Base-by-base conservation (phyloP, 2,888 invertebrate species). In the Drosophila yooni region DNA sequence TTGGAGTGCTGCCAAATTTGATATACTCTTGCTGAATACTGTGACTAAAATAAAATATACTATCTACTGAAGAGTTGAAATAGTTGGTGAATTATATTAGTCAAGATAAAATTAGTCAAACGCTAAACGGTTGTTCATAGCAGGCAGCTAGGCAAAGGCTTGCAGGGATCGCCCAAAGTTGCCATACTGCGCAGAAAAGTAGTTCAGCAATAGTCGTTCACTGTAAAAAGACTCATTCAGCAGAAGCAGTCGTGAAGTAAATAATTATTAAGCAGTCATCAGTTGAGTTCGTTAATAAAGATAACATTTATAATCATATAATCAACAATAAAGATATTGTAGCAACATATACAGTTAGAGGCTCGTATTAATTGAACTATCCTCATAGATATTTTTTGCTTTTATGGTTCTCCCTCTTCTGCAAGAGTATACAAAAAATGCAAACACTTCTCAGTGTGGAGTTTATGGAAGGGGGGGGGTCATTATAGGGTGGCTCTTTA, bases 401-500 rank as follows among this genome's bases (percentile, higher is more conserved):
- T 25, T 15, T 15, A 4, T 25, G 8, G 3, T 15, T 15, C 46
- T 15, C 36, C 15, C 29, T 13, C n/a, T 25, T 25, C 3, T 15
- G 18, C 2, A 51, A 60, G 29, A 21, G 60, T 29, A 60, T 51
- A 10, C 21, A 61, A 56, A 52, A 51, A 52, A 40, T 40, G 36
- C 51, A 60, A 50, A 52, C 53, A 60, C 56, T 53, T 53, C 64
- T 25, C 48, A 27, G 48, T 36, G 48, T 25, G 7, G 15, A 15
- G 15, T 33, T 33, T 33, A 33, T 10, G 1, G 31, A 0, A 7
- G 21, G 21, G 25, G 25, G 54, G 13, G 25, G n/a, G 18, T 34
- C 46, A n/a, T 27, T 3, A n/a, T n/a, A 15, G 60, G 38, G 48
- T 52, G 65, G 25, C 50, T 21, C 52, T 79, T 62, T 51, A 79